A percentile compares a stretch with the other conserved stretches of the same genome.
Conservation (phyloP, 1,140 invertebrate species). For the Apis dorsata region DNA sequence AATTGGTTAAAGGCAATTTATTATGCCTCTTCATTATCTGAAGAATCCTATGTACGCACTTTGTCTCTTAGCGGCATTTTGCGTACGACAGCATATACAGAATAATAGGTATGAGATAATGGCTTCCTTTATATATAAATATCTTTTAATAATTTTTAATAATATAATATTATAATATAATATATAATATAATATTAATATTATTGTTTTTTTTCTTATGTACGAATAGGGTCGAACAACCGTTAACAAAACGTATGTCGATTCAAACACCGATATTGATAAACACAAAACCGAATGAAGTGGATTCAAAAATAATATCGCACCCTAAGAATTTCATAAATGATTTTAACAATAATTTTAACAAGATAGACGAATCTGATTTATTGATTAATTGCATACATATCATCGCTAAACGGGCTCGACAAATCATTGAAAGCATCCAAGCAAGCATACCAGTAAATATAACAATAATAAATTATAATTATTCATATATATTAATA, state of each 20-base stretch:
- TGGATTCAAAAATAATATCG: neutral
- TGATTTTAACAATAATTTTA: too few species aligned
- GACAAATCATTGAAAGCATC: neutral
- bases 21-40: conserved; percentile 15
- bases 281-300: neutral
- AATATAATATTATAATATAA: too few species aligned
- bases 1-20: neutral
- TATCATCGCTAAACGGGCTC: neutral
- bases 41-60: conserved; percentile 46
- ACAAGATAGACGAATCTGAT: neutral
- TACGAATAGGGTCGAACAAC: neutral
- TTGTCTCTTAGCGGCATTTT: conserved; percentile 43
- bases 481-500: too few species aligned
- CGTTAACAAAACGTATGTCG: neutral
- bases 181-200: too few species aligned
- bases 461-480: too few species aligned
- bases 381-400: conserved; percentile 5
- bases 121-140: too few species aligned
- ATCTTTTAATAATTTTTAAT: neutral
- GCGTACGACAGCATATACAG: conserved; percentile 41
- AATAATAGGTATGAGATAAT: conserved; percentile 20
- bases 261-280: neutral
- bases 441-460: neutral
- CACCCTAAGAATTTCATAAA: neutral
- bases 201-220: neutral